Base-by-base conservation (phyloP, 1,140 invertebrate species). In the Solenopsis invicta region DNA sequence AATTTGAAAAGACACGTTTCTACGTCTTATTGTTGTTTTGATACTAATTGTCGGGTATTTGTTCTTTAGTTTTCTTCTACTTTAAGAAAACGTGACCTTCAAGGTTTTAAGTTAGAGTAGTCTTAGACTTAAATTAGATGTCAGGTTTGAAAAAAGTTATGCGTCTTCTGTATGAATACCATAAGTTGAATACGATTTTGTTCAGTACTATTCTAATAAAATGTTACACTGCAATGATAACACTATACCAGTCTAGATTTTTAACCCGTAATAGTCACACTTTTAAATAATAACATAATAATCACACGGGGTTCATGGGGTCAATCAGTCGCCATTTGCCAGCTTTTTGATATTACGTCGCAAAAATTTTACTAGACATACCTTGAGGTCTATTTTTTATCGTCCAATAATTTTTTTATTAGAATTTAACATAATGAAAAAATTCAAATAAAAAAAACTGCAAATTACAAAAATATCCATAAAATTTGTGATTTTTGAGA, bases 71-170 rank as follows among this genome's bases (percentile, higher is more conserved):
- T 37, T 16, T 37, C 10, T 12, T 16, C 10, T 9, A 29, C 0
- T 9, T 4, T 66, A 21, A 29, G 3, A 72, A 16, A 29, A 54
- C 10, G 4, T 18, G 59, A 5, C 45, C 61, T 69, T 74, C 37
- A 56, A 12, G 18, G 4, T 85, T 85, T 52, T 5, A 2, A 59
- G 82, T 56, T 52, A 29, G 2, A 4, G 34, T 41, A 18, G 34
- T 18, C 29, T 34, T 66, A 37, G 62, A 8, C 13, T 18, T n/a
- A n/a, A 52, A 4, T 18, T n/a, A n/a, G 45, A 4, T 9, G 61
- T 41, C 50, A 2, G 9, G 37, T 48, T 0, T 8, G 12, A 48
- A 41, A 24, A 77, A 92, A 92, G 10, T 89, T 91, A 90, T 91
- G 69, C 56, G 34, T 90, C 75, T 54, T 71, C 59, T 88, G 9